phyloP scores from a whole-genome alignment of 1,140 invertebrate genomes.

The Cydia splendana region DNA sequence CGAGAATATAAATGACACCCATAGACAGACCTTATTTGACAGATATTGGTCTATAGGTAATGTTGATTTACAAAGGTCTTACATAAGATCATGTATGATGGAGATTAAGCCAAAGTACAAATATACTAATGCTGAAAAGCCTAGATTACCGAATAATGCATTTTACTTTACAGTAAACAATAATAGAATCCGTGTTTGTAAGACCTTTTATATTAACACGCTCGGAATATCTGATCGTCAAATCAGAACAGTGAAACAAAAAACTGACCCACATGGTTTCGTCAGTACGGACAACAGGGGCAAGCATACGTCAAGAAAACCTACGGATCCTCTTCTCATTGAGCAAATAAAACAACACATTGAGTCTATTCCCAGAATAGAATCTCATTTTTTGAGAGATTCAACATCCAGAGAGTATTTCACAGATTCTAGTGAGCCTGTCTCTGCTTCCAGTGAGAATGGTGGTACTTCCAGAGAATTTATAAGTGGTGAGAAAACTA shows the following conservation, averaged over 20 bases:
- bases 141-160: constrained; percentile 39
- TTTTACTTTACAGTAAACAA: constrained; percentile 41
- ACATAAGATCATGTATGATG: constrained; percentile 38
- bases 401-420: constrained; percentile 49
- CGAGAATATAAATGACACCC: constrained; percentile 30
- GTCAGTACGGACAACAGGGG: constrained; percentile 35
- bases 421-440: too few relatives aligned
- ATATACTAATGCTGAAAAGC: constrained; percentile 36
- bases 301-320: constrained; percentile 21
- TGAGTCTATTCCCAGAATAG: constrained; percentile 51
- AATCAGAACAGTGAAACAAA: constrained; percentile 48
- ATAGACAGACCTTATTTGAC: constrained; percentile 37
- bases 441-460: too few relatives aligned
- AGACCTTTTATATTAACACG: constrained; percentile 45
- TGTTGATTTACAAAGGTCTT: constrained; percentile 37
- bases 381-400: constrained; percentile 55
- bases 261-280: constrained; percentile 38
- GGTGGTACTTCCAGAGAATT: too few relatives aligned
- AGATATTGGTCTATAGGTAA: constrained; percentile 32
- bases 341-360: constrained; percentile 45
- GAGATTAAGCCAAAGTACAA: constrained; percentile 35
- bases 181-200: constrained; percentile 40
- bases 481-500: constrained; percentile 54
- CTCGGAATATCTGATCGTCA: constrained; percentile 42
- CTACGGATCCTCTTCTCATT: not conserved